Percentiles rank a stretch among this genome's conserved stretches.
Evolutionary conservation across 1,140 invertebrate species (phyloP).

Genomic region (Drosophila yakuba): DNA sequence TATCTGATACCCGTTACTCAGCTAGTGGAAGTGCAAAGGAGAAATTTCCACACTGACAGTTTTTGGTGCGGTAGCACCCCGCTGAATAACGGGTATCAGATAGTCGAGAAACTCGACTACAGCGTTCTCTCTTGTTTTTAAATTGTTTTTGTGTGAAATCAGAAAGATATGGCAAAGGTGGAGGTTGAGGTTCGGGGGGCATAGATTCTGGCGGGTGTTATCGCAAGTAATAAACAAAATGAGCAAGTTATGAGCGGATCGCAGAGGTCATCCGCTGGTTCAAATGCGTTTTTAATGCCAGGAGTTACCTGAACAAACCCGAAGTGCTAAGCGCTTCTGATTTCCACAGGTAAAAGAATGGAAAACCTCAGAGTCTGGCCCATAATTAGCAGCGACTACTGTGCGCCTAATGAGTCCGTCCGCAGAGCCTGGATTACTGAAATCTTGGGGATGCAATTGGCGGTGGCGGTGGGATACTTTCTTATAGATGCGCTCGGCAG

Average conservation of each 20-base stretch:
- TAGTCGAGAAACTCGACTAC: too few relatives aligned
- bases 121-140: too few relatives aligned
- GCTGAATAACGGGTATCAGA: too few relatives aligned
- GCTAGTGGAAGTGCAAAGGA: too few relatives aligned
- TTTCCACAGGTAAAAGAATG: conserved; percentile 32
- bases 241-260: conserved; percentile 33
- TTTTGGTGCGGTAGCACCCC: too few relatives aligned
- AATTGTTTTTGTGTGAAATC: background rate
- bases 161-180: background rate
- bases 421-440: conserved; percentile 26
- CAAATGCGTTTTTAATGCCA: conserved; percentile 55
- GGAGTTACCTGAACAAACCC: conserved; percentile 28
- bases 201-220: conserved; percentile 32
- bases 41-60: too few relatives aligned
- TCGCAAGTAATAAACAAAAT: conserved; percentile 40
- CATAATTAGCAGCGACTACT: conserved; percentile 61
- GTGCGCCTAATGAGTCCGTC: conserved; percentile 54
- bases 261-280: conserved; percentile 18
- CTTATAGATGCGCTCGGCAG: conserved; percentile 24
- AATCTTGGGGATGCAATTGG: conserved; percentile 16
- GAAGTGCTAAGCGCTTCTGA: conserved; percentile 41
- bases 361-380: conserved; percentile 24
- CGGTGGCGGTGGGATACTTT: background rate
- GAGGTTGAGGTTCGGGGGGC: conserved; percentile 13
- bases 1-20: too few relatives aligned